Percentiles rank a stretch among this genome's conserved stretches.
These are phyloP conservation scores for Adineta ricciae DNA, from an alignment of 2,888 invertebrate species.

Conservation along the genomic window DNA sequence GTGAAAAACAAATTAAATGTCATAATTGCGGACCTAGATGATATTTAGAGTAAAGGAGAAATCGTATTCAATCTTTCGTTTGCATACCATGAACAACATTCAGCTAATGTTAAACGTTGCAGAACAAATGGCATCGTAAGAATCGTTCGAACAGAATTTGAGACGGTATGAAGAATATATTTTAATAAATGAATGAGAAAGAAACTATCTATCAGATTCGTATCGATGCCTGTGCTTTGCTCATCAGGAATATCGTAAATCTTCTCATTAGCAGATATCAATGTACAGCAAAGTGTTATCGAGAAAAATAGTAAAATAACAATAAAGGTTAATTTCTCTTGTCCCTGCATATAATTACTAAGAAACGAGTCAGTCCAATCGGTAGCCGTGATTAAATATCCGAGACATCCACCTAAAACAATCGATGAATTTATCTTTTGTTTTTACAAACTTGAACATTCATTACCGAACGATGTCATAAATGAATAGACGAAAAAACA, in stretches of 20 bases:
- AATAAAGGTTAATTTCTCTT: slow-evolving; percentile 41
- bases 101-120: background rate
- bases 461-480: slow-evolving; percentile 38
- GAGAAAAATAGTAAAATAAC: slow-evolving; percentile 38
- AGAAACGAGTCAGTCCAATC: slow-evolving; percentile 38
- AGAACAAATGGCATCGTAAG: slow-evolving; percentile 11
- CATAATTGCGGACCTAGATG: background rate
- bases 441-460: no score
- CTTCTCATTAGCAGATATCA: slow-evolving; percentile 39
- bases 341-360: slow-evolving; percentile 34
- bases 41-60: background rate
- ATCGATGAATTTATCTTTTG: background rate
- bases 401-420: slow-evolving; percentile 40
- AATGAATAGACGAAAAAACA: slow-evolving; percentile 42
- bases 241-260: slow-evolving; percentile 19
- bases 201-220: background rate
- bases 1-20: slow-evolving; percentile 66
- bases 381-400: slow-evolving; percentile 41
- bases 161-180: background rate
- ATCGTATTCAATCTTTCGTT: no score
- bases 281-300: slow-evolving; percentile 38
- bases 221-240: background rate
- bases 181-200: background rate
- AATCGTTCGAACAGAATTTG: background rate
- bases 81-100: slow-evolving; percentile 6